Evolutionary conservation across 1,140 invertebrate genomes (phyloP), one percentile per base, ranked within the genome.

Genomic region (Pectinophora gossypiella): DNA sequence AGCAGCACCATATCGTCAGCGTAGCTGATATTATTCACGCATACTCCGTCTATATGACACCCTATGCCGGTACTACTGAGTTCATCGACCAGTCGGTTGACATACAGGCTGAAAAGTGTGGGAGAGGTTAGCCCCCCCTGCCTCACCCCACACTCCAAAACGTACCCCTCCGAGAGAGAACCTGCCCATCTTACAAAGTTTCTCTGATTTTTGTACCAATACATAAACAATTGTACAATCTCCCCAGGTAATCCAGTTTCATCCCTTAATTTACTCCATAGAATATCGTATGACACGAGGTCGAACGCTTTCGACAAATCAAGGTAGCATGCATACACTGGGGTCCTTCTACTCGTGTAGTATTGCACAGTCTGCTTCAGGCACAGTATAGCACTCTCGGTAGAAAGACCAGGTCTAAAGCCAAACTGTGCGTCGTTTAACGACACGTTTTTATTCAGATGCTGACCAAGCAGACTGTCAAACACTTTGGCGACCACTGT

Each of bases 321-420:
- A 7, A 52, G 20, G 19, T 16, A 36, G 15, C 50, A 52, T 10
- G 48, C 48, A 23, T 15, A 51, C 2, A 51, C 48, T 15, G 48
- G 48, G 3, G 48, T 51, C 19, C 22, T 51, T 22, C 48, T 51
- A 2, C 7, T 38, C n/a, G 36, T 51, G 38, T 51, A 51, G 20
- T 51, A 51, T 19, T 51, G 36, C 13, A 36, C 47, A 51, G 48
- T 42, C 4, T 42, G 48, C 48, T 51, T 51, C 20, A 51, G 48
- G 18, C 48, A 51, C 48, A 51, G 12, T 9, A 51, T 51, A 18
- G 48, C 38, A 42, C 48, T 51, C 16, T 51, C 48, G 12, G 48
- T 51, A 9, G 38, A 51, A 6, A 42, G 22, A 21, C 36, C 38
- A 15, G 48, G 38, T 10, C 38, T 43, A 23, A 43, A 51, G n/a